A percentile compares a stretch with the other conserved stretches of the same genome.
Conservation (phyloP, 2,797 vertebrate species). For the Galago senegalensis region DNA sequence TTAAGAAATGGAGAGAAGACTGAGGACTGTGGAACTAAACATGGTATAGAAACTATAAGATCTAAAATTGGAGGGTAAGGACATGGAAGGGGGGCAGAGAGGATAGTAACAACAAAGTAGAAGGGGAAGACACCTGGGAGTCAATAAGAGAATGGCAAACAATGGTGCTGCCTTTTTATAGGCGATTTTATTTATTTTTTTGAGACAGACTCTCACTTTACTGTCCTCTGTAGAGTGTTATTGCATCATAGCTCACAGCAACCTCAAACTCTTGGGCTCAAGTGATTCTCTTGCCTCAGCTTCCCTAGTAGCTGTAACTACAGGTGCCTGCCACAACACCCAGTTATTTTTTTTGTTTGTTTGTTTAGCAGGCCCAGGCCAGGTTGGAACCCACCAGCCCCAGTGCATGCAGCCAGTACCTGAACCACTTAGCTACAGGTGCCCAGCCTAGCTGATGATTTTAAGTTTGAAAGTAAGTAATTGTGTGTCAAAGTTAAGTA, state of each 20-base stretch:
- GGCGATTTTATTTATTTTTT: not conserved
- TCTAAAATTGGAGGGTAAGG: constrained; percentile 29
- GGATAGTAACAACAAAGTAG: constrained; percentile 9
- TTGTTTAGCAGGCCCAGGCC: too few species aligned
- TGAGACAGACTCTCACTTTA: too few species aligned
- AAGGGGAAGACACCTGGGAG: not conserved
- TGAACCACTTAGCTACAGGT: too few species aligned
- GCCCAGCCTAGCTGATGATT: not conserved
- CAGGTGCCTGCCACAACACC: too few species aligned
- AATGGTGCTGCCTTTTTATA: constrained; percentile 43
- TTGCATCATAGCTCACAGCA: too few species aligned
- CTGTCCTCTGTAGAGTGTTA: too few species aligned
- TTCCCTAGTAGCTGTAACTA: too few species aligned
- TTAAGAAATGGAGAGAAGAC: not conserved
- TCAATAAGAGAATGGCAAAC: constrained; percentile 28
- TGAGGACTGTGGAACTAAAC: not conserved
- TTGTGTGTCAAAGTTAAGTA: constrained; percentile 49
- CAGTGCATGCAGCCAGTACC: too few species aligned
- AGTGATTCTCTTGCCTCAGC: too few species aligned
- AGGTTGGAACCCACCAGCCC: too few species aligned
- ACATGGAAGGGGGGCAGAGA: not conserved
- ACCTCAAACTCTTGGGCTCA: too few species aligned
- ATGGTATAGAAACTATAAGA: not conserved
- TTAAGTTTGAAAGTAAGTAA: constrained; percentile 65
- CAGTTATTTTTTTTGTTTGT: too few species aligned